phyloP scores from a whole-genome alignment of 53 echinoderm and acorn worm species.

The Patiria pectinifera region DNA sequence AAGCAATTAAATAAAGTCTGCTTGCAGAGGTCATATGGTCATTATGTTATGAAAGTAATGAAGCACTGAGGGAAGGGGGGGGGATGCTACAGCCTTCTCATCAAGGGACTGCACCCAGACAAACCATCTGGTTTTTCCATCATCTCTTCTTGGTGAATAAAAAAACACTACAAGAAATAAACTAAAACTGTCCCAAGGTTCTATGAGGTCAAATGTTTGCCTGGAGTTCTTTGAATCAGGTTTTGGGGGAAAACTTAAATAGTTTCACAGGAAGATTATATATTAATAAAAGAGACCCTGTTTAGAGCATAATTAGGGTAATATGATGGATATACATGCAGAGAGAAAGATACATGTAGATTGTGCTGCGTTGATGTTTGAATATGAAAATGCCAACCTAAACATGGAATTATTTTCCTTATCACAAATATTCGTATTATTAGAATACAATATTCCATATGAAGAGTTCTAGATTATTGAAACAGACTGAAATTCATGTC shows the following conservation, averaged over 20 bases:
- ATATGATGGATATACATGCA: too few relatives aligned
- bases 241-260: background rate
- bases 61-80: background rate
- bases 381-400: too few relatives aligned
- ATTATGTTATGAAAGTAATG: slow-evolving; percentile 11
- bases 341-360: too few relatives aligned
- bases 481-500: too few relatives aligned
- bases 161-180: background rate
- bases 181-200: slow-evolving; percentile 17
- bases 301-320: too few relatives aligned
- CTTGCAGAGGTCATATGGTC: background rate
- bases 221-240: background rate
- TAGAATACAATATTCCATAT: too few relatives aligned
- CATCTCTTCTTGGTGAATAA: background rate
- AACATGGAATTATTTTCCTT: too few relatives aligned
- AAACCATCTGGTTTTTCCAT: slow-evolving; percentile 21
- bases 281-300: too few relatives aligned
- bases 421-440: too few relatives aligned
- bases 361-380: too few relatives aligned
- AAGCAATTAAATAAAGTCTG: background rate
- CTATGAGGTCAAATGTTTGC: background rate
- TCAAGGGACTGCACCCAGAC: background rate
- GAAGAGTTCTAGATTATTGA: too few relatives aligned
- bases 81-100: background rate
- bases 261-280: background rate